Percentiles rank a stretch among this genome's conserved stretches.
phyloP scores from a whole-genome alignment of 2,113 vertebrate species.

The Grallaria varia region DNA sequence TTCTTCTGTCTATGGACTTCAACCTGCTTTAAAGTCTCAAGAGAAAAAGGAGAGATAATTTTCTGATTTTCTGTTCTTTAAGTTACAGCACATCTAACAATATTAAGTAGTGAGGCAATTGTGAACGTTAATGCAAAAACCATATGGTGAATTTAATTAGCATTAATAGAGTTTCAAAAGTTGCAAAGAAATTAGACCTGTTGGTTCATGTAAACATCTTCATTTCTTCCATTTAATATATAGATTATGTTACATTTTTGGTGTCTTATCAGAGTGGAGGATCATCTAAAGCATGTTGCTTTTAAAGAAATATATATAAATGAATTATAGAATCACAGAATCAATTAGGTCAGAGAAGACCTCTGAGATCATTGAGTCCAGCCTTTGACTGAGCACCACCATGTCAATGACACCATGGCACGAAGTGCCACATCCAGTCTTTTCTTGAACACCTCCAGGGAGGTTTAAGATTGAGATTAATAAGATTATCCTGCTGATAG shows the following conservation, averaged over 20 bases:
- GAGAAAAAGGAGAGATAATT: background rate
- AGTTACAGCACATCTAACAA: background rate
- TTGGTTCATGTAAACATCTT: background rate
- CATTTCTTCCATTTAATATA: background rate
- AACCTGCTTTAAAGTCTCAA: background rate
- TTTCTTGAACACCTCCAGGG: background rate
- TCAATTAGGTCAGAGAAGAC: background rate
- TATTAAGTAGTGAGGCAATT: background rate
- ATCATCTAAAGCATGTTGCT: background rate
- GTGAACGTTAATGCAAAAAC: background rate
- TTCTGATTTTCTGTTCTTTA: background rate
- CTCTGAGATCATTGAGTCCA: background rate
- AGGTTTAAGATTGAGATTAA: background rate
- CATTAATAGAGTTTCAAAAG: background rate
- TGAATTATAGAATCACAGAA: background rate
- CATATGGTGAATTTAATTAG: background rate
- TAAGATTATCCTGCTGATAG: background rate
- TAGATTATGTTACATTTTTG: background rate
- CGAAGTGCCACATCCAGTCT: background rate
- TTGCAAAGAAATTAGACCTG: background rate
- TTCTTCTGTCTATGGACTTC: background rate
- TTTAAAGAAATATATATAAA: background rate
- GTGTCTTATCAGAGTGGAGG: background rate
- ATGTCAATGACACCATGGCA: background rate
- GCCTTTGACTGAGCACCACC: background rate